Conservation (phyloP, 2,797 vertebrate species). For the Phalloptychus januarius region DNA sequence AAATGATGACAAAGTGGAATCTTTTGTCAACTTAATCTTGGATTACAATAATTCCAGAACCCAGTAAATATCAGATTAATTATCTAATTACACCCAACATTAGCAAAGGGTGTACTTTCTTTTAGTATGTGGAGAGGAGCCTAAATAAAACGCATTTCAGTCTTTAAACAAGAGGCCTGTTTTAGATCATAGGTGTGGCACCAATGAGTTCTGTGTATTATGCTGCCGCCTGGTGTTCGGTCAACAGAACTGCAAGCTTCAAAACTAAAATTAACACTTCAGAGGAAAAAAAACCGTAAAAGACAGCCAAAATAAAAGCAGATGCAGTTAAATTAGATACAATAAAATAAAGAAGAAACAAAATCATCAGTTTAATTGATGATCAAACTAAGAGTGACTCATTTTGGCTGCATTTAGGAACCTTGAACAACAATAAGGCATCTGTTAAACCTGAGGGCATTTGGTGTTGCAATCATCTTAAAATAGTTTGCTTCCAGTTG, state of each 20-base stretch:
- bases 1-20: neutral
- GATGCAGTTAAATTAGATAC: neutral
- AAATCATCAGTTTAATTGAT: neutral
- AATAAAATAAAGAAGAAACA: neutral
- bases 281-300: neutral
- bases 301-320: neutral
- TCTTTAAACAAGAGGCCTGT: neutral
- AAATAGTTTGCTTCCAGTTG: conserved; percentile 1
- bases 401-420: neutral
- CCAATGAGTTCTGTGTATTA: neutral
- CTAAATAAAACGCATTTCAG: neutral
- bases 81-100: neutral
- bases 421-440: neutral
- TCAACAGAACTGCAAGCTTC: conserved; percentile 4
- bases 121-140: neutral
- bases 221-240: conserved; percentile 27
- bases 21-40: neutral
- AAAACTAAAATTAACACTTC: neutral
- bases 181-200: conserved; percentile 17
- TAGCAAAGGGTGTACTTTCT: neutral
- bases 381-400: too few species aligned
- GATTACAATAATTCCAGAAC: neutral
- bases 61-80: neutral
- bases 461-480: neutral
- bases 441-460: conserved; percentile 6